phyloP scores from a whole-genome alignment of 1,140 invertebrate genomes.

The Drepana arcuata region DNA sequence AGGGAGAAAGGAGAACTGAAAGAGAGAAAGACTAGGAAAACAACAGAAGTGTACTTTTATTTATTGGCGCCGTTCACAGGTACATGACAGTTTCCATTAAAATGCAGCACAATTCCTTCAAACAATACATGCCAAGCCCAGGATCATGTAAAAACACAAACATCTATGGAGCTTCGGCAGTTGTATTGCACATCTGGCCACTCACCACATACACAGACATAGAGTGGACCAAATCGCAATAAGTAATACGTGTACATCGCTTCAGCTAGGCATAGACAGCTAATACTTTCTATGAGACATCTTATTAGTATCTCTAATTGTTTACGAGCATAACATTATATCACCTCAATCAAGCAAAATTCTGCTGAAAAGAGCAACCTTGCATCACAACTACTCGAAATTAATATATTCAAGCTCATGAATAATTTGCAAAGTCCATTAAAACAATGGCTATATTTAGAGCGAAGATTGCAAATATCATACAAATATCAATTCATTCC shows the following conservation, averaged over 20 bases:
- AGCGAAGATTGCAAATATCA: constrained; percentile 12
- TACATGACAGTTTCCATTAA: constrained; percentile 53
- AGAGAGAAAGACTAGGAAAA: constrained; percentile 1
- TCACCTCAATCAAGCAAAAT: constrained; percentile 48
- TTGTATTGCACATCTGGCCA: too few relatives aligned
- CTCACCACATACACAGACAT: too few relatives aligned
- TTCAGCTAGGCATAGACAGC: too few relatives aligned
- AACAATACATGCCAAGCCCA: constrained; percentile 38
- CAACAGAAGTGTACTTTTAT: constrained; percentile 20
- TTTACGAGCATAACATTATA: constrained; percentile 49
- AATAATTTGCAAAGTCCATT: constrained; percentile 24
- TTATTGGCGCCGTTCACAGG: constrained; percentile 57
- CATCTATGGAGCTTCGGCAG: too few relatives aligned
- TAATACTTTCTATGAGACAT: constrained; percentile 39
- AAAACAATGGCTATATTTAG: constrained; percentile 8
- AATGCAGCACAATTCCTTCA: constrained; percentile 33
- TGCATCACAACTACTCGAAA: constrained; percentile 34
- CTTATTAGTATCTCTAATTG: constrained; percentile 35
- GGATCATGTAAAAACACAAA: constrained; percentile 43
- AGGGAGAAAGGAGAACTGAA: constrained; percentile 2
- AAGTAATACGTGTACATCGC: constrained; percentile 33
- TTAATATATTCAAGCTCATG: constrained; percentile 43
- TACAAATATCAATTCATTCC: constrained; percentile 6
- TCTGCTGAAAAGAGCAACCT: constrained; percentile 37
- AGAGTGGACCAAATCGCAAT: constrained; percentile 36